Conservation (phyloP, 2,113 vertebrate species). For the Ammodytes marinus region DNA sequence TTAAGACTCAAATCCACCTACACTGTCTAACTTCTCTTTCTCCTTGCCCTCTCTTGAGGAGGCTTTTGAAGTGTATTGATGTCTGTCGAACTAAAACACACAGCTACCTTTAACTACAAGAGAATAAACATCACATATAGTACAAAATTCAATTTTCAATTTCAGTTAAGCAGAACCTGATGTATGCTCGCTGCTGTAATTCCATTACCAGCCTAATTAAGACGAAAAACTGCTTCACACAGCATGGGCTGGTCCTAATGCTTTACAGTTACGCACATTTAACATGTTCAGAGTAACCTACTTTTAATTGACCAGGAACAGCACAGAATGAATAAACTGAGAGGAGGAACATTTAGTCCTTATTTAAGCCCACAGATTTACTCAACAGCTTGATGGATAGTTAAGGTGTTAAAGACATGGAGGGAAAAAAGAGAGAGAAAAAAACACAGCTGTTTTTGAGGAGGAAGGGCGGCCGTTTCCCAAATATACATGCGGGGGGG, state of each 20-base stretch:
- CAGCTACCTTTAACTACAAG: not conserved
- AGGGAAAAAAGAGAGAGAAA: not conserved
- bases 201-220: slow-evolving; percentile 37
- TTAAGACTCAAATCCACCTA: not conserved
- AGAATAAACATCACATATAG: not conserved
- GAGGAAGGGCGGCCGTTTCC: not conserved
- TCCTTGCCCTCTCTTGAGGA: no score
- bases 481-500: not conserved
- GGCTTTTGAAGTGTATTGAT: not conserved
- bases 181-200: slow-evolving; percentile 27
- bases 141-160: not conserved
- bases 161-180: slow-evolving; percentile 18
- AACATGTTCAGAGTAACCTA: slow-evolving; percentile 7
- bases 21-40: not conserved
- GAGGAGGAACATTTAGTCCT: slow-evolving; percentile 7
- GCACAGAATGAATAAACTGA: not conserved
- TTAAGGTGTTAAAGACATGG: not conserved
- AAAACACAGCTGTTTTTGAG: not conserved
- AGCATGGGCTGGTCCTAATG: not conserved
- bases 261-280: slow-evolving; percentile 30
- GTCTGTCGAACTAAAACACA: not conserved
- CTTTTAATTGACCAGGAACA: slow-evolving; percentile 23
- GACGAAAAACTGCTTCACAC: slow-evolving; percentile 40
- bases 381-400: slow-evolving; percentile 13
- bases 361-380: slow-evolving; percentile 1